Evolutionary conservation across 2,113 vertebrate genomes (phyloP).

Genomic region (Potamarius usumacintae): DNA sequence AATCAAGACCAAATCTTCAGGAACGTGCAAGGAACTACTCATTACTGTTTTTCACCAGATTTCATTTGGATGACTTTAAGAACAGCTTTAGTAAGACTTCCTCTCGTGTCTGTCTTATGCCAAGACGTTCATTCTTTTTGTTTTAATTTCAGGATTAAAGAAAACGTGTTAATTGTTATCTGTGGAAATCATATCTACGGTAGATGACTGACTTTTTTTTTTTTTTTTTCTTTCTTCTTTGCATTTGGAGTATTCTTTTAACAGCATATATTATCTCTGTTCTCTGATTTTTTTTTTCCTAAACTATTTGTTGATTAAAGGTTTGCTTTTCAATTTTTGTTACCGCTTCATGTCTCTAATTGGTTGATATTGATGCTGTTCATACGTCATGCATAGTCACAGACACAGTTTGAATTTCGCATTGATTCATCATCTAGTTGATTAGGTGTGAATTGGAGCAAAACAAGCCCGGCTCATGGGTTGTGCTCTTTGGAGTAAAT

Average conservation of each 20-base stretch:
- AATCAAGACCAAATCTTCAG: not conserved
- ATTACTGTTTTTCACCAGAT: not conserved
- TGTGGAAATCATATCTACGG: not conserved
- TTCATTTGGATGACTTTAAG: not conserved
- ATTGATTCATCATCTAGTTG: conserved; percentile 41
- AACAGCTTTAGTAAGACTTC: not conserved
- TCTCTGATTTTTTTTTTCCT: not conserved
- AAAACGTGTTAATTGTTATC: not conserved
- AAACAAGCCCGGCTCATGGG: conserved; percentile 29
- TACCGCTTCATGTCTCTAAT: conserved; percentile 13
- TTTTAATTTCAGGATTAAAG: not conserved
- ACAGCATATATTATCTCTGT: not conserved
- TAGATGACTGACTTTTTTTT: not conserved
- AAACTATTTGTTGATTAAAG: conserved; percentile 23
- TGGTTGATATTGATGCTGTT: conserved; percentile 23
- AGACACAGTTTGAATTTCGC: conserved; percentile 38
- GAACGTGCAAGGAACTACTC: not conserved
- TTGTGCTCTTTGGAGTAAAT: conserved; percentile 38
- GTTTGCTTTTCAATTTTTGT: not conserved
- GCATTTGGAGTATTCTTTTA: not conserved
- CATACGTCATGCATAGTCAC: conserved; percentile 3
- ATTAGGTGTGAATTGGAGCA: conserved; percentile 36
- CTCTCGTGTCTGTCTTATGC: not conserved
- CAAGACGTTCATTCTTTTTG: not conserved
- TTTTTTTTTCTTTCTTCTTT: not conserved